Evolutionary conservation across 2,888 invertebrate species (phyloP).

Genomic region (Celastrina argiolus): DNA sequence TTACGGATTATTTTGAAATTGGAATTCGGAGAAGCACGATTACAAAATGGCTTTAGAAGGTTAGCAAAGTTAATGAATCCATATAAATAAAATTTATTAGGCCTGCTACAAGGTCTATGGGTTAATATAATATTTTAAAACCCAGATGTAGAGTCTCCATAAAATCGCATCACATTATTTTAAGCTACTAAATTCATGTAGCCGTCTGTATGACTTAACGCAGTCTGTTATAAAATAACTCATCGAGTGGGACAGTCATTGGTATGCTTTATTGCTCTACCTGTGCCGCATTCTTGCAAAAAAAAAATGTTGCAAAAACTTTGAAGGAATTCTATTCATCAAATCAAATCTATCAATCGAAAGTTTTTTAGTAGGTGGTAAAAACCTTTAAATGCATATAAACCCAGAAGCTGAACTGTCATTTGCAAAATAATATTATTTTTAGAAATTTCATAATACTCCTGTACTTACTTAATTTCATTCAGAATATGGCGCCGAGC

Average conservation of each 20-base stretch:
- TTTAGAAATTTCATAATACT: no score
- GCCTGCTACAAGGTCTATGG: background rate
- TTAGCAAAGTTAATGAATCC: background rate
- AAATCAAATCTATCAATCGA: background rate
- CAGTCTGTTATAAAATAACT: no score
- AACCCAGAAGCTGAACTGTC: no score
- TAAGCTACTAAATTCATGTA: no score
- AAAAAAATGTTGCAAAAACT: background rate
- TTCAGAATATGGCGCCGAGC: background rate
- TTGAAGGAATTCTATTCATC: background rate
- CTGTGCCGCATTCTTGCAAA: background rate
- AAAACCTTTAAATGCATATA: no score
- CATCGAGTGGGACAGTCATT: no score
- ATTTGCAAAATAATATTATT: no score
- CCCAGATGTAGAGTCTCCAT: no score
- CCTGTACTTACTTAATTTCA: background rate
- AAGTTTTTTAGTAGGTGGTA: no score
- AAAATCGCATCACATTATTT: no score
- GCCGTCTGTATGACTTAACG: no score
- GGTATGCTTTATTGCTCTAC: background rate
- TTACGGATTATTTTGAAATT: slow-evolving; percentile 13
- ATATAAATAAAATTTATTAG: background rate
- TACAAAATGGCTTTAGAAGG: background rate
- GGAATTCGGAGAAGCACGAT: background rate
- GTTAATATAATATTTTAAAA: no score